Evolutionary conservation across 1,140 invertebrate species (phyloP).

Genomic region (Steinernema feltiae): DNA sequence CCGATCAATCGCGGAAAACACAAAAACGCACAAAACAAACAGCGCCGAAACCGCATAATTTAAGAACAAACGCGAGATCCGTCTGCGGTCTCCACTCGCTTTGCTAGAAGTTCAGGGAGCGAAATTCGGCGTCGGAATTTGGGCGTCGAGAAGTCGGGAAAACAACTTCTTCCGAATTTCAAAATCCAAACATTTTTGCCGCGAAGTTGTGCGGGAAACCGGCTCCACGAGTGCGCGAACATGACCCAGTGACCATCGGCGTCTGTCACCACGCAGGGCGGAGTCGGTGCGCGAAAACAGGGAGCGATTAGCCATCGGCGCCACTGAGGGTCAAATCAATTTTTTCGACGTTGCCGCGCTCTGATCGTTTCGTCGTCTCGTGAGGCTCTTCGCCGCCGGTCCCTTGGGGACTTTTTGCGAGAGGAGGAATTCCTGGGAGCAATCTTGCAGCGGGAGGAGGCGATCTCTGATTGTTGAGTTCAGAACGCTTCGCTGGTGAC

Average conservation of each 20-base stretch:
- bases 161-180: neutral
- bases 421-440: no score
- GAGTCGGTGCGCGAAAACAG: neutral
- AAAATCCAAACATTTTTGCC: neutral
- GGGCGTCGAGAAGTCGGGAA: no score
- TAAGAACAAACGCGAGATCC: no score
- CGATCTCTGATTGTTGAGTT: no score
- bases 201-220: neutral
- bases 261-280: neutral
- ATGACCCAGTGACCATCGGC: neutral
- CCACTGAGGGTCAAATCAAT: neutral
- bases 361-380: no score
- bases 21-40: neutral
- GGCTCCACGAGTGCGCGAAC: neutral
- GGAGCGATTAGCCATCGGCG: neutral
- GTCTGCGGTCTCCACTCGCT: no score
- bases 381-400: no score
- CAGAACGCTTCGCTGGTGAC: neutral
- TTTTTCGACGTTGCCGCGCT: neutral
- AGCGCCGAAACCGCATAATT: no score
- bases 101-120: no score
- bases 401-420: no score
- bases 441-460: no score
- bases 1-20: neutral
- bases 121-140: no score